These are phyloP conservation scores for Chymomyza amoena DNA, from an alignment of 2,888 invertebrate genomes.

Conservation along the genomic window DNA sequence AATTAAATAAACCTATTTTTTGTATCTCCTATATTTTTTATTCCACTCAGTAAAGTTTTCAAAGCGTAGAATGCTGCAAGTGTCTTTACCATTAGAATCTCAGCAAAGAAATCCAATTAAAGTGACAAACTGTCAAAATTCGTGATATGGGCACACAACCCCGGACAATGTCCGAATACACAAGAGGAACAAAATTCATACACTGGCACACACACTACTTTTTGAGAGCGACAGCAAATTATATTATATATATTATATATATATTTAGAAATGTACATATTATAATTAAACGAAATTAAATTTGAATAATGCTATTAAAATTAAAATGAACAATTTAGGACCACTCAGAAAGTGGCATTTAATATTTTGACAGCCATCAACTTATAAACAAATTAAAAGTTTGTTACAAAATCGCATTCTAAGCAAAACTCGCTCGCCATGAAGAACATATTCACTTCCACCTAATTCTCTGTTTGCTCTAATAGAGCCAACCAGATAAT, in stretches of 20 bases:
- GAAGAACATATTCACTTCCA: background rate
- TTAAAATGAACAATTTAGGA: constrained; percentile 59
- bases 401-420: background rate
- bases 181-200: background rate
- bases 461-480: too few relatives aligned
- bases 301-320: constrained; percentile 65
- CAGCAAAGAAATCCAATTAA: constrained; percentile 64
- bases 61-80: background rate
- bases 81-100: background rate
- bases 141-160: constrained; percentile 57
- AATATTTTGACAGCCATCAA: constrained; percentile 37
- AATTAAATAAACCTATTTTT: too few relatives aligned
- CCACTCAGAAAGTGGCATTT: constrained; percentile 7
- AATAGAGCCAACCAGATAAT: background rate
- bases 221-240: too few relatives aligned
- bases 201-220: too few relatives aligned
- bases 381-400: background rate
- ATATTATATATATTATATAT: too few relatives aligned
- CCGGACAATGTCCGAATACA: constrained; percentile 43
- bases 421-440: background rate
- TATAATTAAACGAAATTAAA: too few relatives aligned
- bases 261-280: too few relatives aligned
- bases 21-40: too few relatives aligned
- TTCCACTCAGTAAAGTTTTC: constrained; percentile 11
- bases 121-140: constrained; percentile 68